Base-by-base conservation (phyloP, 1,140 invertebrate species). In the Neuroterus valhalla region DNA sequence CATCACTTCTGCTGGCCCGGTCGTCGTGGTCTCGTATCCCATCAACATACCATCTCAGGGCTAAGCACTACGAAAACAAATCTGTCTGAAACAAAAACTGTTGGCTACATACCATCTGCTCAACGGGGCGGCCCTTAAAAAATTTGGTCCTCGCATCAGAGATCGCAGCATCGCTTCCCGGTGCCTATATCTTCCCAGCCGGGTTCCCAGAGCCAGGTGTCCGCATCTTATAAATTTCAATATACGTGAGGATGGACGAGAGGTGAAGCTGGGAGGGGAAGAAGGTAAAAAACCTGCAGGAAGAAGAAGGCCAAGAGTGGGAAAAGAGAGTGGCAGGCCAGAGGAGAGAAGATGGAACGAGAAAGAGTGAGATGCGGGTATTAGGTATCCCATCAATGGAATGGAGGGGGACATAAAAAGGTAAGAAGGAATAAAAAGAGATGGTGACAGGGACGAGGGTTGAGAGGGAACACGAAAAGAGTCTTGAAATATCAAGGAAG, bases 41-140 rank as follows among this genome's bases (percentile, higher is more conserved):
- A 69, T 66, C 74, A 78, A 80, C 74, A 78, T 77, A 74, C 74
- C 75, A 69, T 48, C 70, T 71, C 75, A 78, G 67, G 50, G 72
- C 78, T 71, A 78, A 78, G 75, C 78, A 79, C 78, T 78, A 79
- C 78, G 81, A 85, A 85, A 85, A 86, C 82, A 84, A 86, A 85
- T 85, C 83, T 83, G 80, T 50, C 76, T 82, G 81, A 85, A 86
- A 84, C 83, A 85, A 86, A 85, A 86, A 86, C 82, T 81, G 76
- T 81, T 82, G 77, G 78, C 83, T 83, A n/a, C n/a, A n/a, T n/a
- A 81, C 85, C 83, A 84, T 82, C 82, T 85, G 84, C 82, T 86
- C 70, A 44, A 66, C 26, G 71, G 70, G 71, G 73, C 72, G 72
- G 55, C 70, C 73, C 70, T 68, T 71, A 26, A 52, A 50, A 73